phyloP scores from a whole-genome alignment of 2,888 invertebrate genomes.

The Hesperia comma region DNA sequence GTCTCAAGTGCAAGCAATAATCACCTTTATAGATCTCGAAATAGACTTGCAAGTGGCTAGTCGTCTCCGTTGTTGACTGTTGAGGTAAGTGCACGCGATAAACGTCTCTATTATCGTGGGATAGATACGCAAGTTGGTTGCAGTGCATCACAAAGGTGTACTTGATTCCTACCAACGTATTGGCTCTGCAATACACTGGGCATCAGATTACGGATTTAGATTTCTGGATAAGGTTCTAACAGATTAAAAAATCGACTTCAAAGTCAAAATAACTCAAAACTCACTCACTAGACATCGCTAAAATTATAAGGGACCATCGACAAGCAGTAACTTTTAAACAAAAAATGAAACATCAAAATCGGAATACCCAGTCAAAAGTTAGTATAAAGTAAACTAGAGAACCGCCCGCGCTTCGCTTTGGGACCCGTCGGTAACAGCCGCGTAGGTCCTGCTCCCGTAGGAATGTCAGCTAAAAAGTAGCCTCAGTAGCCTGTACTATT shows the following conservation, averaged over 20 bases:
- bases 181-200: conserved; percentile 27
- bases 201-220: conserved; percentile 3
- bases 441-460: too few relatives aligned
- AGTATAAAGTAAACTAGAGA: too few relatives aligned
- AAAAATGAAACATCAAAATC: too few relatives aligned
- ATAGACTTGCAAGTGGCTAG: conserved; percentile 33
- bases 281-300: too few relatives aligned
- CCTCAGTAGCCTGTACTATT: too few relatives aligned
- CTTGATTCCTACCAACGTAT: conserved; percentile 19
- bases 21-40: conserved; percentile 30
- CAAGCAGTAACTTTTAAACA: too few relatives aligned
- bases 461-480: too few relatives aligned
- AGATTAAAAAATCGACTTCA: not conserved
- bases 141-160: conserved; percentile 20
- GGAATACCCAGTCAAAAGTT: too few relatives aligned
- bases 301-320: too few relatives aligned
- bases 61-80: conserved; percentile 18
- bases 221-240: not conserved
- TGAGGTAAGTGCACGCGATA: conserved; percentile 14
- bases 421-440: too few relatives aligned
- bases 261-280: too few relatives aligned
- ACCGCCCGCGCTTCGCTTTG: too few relatives aligned
- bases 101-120: not conserved
- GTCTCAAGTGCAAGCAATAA: conserved; percentile 23
- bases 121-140: conserved; percentile 11